Conservation (phyloP, 2,113 vertebrate genomes). For the Acrocephalus arundinaceus region DNA sequence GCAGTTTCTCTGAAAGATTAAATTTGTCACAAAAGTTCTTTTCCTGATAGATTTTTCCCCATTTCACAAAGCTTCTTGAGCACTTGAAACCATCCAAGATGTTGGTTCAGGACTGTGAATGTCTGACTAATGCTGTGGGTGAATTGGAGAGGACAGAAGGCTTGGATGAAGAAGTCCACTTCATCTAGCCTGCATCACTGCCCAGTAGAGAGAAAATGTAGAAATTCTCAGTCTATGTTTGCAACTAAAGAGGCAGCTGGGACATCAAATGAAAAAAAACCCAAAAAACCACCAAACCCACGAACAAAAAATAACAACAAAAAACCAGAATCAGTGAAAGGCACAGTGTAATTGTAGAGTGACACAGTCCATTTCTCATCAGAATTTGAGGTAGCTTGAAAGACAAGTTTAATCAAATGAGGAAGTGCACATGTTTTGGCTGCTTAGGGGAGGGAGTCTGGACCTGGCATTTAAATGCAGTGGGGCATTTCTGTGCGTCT, state of each 20-base stretch:
- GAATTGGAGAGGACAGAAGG: background rate
- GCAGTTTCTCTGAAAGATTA: background rate
- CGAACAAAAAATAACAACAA: too few species aligned
- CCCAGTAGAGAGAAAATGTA: background rate
- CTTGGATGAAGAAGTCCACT: background rate
- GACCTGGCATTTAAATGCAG: background rate
- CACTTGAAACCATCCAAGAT: background rate
- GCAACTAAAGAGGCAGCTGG: background rate
- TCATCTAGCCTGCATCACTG: background rate
- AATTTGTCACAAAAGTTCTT: background rate
- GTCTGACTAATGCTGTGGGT: background rate
- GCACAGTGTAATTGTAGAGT: background rate
- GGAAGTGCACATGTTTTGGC: background rate
- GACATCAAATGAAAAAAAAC: background rate
- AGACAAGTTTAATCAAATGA: background rate
- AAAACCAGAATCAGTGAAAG: background rate
- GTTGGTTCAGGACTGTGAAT: background rate
- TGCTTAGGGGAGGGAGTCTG: background rate
- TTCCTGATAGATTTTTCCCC: background rate
- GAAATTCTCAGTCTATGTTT: background rate
- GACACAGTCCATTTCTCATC: background rate
- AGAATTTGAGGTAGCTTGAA: background rate
- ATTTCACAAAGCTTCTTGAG: background rate
- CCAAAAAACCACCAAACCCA: background rate
- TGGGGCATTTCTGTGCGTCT: background rate